Evolutionary conservation across 2,888 invertebrate genomes (phyloP), one percentile per base, ranked within the genome.

Genomic region (Machimus atricapillus): DNA sequence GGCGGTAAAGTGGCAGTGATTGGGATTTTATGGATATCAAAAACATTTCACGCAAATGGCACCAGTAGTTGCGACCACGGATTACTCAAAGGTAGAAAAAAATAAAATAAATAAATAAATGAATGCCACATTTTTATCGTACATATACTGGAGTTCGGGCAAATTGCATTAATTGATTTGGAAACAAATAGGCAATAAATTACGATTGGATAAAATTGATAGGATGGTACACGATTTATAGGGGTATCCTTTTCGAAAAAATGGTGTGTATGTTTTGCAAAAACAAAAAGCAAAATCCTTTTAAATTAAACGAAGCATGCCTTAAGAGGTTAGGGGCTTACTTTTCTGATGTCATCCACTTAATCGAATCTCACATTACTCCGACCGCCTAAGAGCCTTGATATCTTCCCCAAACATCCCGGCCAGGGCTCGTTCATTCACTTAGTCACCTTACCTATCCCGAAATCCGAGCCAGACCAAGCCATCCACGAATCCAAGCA

Each of bases 321-420:
- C 23, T 52, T 78, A 23, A 77, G 77, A 23, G 40, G 37, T 56
- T 86, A 46, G 78, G 16, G 87, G 86, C 79, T 88, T 86, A 87
- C 76, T 46, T 85, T 88, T 76, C 79, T 87, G 87, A 88, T 88
- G 88, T 87, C 86, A 87, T 83, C 82, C 88, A 88, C 88, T 88
- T 88, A 88, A 88, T 88, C 86, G 87, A 88, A 88, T 87, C 88
- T 86, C 83, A 78, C 86, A 83, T 88, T 88, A 88, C 87, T 87
- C 87, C 58, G 27, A 56, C 66, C 66, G 31, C 31, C 34, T 79
- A 52, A 79, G 79, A 27, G 66, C 66, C 52, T 66, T 66, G 66
- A 9, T 66, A 66, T 52, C 79, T 31, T 79, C 52, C 56, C 52
- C 23, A 66, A 12, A 66, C 66, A 66, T 66, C 66, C 12, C 8